Evolutionary conservation across 2,888 invertebrate genomes (phyloP), one percentile per base, ranked within the genome.

Genomic region (Amphipyra tragopoginis): DNA sequence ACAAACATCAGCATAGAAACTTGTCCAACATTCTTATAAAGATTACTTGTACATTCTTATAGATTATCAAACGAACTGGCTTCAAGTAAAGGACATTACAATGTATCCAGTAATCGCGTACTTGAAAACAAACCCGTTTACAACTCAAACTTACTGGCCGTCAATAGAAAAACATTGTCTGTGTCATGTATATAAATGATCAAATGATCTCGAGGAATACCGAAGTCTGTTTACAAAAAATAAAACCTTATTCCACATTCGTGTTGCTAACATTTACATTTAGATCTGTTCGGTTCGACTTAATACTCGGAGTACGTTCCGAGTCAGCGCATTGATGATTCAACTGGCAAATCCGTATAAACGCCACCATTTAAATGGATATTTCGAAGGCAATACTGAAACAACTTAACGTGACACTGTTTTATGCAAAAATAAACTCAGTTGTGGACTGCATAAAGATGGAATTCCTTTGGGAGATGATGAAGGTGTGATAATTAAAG

Each of bases 261-360:
- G 52, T 64, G 65, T 68, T 72, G 68, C 68, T 76, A 68, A 78
- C 75, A 78, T 78, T 78, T 59, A 61, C 72, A 78, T 77, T 72
- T 78, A 65, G 65, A 72, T 72, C 65, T 75, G 65, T 61, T 64
- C 36, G 39, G 8, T 29, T 76, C 80, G 47, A 68, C 62, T 83
- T 78, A 67, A 65, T 70, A 83, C 72, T 53, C 83, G 43, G 13
- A 48, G 40, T 67, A 78, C 82, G 81, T 80, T 55, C 72, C 47
- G 29, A 67, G 52, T 58, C 62, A 67, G 70, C 80, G 71, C 82
- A 83, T 89, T 88, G 81, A 83, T 81, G 80, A 88, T 89, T 89
- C 89, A 82, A 82, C 78, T 75, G 77, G 82, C 86, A 87, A 81
- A 86, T 85, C 78, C 70, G 77, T 81, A 82, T 85, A 86, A 88